These are phyloP conservation scores for Tanytarsus gracilentus DNA, from an alignment of 2,888 invertebrate genomes.

Conservation along the genomic window DNA sequence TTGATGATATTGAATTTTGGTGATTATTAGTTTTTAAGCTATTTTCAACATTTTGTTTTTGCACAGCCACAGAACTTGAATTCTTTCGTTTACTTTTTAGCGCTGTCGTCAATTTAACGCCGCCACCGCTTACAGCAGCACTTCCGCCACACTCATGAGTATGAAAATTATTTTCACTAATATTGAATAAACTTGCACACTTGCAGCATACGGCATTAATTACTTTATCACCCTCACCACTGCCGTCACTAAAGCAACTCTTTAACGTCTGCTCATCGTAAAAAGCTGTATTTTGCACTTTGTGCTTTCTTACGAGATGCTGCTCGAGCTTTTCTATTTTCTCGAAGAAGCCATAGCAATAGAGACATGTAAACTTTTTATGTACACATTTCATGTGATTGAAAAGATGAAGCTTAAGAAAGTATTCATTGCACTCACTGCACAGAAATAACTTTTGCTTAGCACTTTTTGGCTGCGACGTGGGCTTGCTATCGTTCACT, in stretches of 20 bases:
- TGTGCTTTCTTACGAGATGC: conserved; percentile 70
- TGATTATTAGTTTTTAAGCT: background rate
- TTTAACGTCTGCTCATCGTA: conserved; percentile 2
- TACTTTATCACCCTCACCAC: background rate
- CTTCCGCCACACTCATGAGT: background rate
- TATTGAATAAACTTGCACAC: conserved; percentile 41
- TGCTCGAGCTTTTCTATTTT: conserved; percentile 68
- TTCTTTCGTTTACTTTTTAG: background rate
- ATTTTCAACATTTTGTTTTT: background rate
- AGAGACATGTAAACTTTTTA: conserved; percentile 70
- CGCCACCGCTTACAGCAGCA: too few relatives aligned
- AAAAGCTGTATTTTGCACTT: conserved; percentile 34
- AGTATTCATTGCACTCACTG: conserved; percentile 72
- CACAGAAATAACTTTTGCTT: conserved; percentile 71
- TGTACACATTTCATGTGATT: conserved; percentile 76
- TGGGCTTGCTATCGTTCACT: background rate
- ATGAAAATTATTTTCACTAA: conserved; percentile 2
- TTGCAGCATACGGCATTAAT: conserved; percentile 44
- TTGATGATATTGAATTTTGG: background rate
- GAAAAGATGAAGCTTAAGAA: conserved; percentile 79
- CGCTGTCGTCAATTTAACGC: background rate
- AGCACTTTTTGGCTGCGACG: conserved; percentile 51
- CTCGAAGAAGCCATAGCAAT: conserved; percentile 74
- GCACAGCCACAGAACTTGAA: background rate
- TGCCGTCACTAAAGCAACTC: background rate